Base-by-base conservation (phyloP, 2,797 vertebrate genomes). In the Hypotaenidia okinawae region DNA sequence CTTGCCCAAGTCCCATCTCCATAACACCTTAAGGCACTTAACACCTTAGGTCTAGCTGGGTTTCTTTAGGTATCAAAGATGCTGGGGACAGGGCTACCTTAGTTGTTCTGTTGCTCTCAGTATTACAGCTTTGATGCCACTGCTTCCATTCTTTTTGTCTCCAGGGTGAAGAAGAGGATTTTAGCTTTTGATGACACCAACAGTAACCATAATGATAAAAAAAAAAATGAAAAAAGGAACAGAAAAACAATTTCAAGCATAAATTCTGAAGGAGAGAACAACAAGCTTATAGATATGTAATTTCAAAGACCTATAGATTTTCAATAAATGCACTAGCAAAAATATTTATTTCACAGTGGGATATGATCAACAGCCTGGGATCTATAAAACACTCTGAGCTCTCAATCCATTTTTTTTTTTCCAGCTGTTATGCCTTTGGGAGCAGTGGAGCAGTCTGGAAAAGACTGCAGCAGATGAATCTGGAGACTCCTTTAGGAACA, bases 391-490 rank as follows among this genome's bases (percentile, higher is more conserved):
- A 74, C 37, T 35, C 49, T 87, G 49, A 52, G 37, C 58, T 94
- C 72, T 85, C 76, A 66, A 54, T 83, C 66, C 66, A 9, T 86
- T 80, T 18, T 87, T 68, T 90, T 66, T 91, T 85, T 64, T 88
- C 75, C 88, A 89, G 75, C 54, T 69, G 55, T 87, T 94, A 47
- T 91, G 57, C 72, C 51, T 95, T 85, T 93, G 70, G 72, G 87
- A 95, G 67, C 41, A 93, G 66, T 72, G 69, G 84, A 87, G 51
- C 70, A 90, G 92, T 74, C 94, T 94, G 68, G 66, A 94, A 96
- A 94, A 87, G 79, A 35, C 76, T 89, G 84, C 76, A 91, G 59
- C 22, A 74, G 74, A 70, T 93, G 87, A 93, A 83, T 93, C 68
- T 73, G 86, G 72, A 87, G 51, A 66, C 28, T 94, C 43, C 57